Evolutionary conservation across 2,888 invertebrate genomes (phyloP), one percentile per base, ranked within the genome.

Genomic region (Cryptosula pallasiana): DNA sequence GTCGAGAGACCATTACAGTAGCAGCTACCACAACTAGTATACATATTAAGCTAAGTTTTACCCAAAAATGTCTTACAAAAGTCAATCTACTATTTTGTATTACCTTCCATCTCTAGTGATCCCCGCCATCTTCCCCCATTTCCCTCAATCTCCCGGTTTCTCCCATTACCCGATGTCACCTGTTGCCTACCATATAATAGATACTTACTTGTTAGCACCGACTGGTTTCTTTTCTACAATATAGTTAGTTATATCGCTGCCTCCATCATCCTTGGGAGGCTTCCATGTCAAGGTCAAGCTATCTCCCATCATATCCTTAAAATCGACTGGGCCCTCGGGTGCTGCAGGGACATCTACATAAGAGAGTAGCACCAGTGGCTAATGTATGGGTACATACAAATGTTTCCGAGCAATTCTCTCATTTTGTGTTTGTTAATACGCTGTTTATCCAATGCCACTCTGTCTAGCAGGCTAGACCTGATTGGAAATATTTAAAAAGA

Each of bases 211-310:
- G 74, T 86, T 77, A 32, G 82, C 76, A n/a, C 85, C 85, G 70
- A 81, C 90, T 16, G 91, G 90, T 77, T 92, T 91, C 87, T 92
- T 96, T 86, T 99, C 99, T 72, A 99, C 90, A 35, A 97, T 91
- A 78, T 99, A 99, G 84, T 97, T 98, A 25, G 94, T 95, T 78
- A 99, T 89, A 72, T 92, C 92, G 23, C 93, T 92, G 29, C 97
- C 97, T 1, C 98, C 97, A 82, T 96, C 93, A 85, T 98, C 97
- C 81, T 92, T 93, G 0, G 98, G 98, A 76, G 96, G 93, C 84
- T 91, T 92, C 98, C 98, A 99, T 86, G 91, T 93, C 5, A 99
- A 87, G 0, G 96, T 97, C 72, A 99, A 90, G 1, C 95, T 91
- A 85, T 97, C 95, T 16, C 97, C 96, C 75, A 92, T 93, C 81